Percentiles rank a stretch among this genome's conserved stretches.
Conservation (phyloP, 2,113 vertebrate species). For the Poeciliopsis retropinna region DNA sequence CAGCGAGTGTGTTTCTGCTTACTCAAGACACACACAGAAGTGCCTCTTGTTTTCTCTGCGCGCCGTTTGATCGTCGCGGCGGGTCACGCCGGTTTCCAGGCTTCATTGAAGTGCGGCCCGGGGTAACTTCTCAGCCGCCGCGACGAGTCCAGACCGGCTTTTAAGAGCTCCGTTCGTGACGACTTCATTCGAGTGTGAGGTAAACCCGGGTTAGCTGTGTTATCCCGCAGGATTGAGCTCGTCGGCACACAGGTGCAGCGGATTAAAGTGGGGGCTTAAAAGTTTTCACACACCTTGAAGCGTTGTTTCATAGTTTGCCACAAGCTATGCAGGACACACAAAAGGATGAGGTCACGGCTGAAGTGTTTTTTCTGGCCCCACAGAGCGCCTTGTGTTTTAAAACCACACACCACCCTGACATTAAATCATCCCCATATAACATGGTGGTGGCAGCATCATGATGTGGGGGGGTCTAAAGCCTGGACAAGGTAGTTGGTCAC, state of each 20-base stretch:
- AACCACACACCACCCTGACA: too few species aligned
- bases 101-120: constrained; percentile 31
- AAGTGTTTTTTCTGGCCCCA: not conserved
- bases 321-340: not conserved
- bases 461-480: too few species aligned
- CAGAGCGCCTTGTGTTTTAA: too few species aligned
- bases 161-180: constrained; percentile 26
- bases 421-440: too few species aligned
- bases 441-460: too few species aligned
- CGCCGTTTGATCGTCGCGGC: constrained; percentile 65
- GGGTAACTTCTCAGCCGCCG: constrained; percentile 28
- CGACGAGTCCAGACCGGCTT: constrained; percentile 28
- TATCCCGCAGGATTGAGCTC: too few species aligned
- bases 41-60: constrained; percentile 24
- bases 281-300: not conserved
- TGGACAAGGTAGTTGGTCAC: too few species aligned
- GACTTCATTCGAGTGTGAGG: constrained; percentile 17
- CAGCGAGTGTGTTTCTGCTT: constrained; percentile 49
- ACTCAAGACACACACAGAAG: constrained; percentile 31
- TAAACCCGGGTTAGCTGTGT: not conserved
- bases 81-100: constrained; percentile 36
- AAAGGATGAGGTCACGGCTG: not conserved
- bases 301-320: not conserved
- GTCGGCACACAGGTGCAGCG: too few species aligned
- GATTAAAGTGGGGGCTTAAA: not conserved